Evolutionary conservation across 2,113 vertebrate genomes (phyloP).

Genomic region (Lasiurus borealis): DNA sequence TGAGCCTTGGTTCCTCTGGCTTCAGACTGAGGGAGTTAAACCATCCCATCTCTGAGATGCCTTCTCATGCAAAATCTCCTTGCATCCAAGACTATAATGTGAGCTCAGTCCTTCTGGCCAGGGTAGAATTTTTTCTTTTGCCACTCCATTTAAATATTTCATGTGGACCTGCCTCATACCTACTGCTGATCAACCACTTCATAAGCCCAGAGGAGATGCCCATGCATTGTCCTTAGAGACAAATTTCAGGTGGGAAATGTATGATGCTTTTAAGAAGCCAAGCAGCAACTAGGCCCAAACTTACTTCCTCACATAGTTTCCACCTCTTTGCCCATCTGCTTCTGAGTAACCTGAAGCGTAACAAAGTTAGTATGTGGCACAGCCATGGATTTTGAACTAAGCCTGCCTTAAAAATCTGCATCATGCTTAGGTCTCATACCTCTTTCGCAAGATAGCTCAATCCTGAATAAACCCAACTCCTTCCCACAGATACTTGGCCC

Average conservation of each 20-base stretch:
- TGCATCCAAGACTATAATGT: not conserved
- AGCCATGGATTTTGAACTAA: not conserved
- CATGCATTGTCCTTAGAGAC: not conserved
- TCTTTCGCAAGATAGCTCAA: not conserved
- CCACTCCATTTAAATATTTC: not conserved
- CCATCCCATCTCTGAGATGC: not conserved
- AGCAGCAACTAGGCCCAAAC: not conserved
- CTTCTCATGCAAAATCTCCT: not conserved
- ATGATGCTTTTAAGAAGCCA: conserved; percentile 14
- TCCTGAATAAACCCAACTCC: not conserved
- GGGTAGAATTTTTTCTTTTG: not conserved
- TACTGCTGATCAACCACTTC: not conserved
- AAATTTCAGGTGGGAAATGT: not conserved
- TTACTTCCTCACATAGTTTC: conserved; percentile 48
- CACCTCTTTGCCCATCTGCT: not conserved
- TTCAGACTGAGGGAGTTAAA: not conserved
- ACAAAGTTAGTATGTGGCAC: not conserved
- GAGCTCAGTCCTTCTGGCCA: not conserved
- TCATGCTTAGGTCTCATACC: not conserved
- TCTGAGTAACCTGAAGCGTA: conserved; percentile 12
- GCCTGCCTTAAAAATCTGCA: conserved; percentile 6
- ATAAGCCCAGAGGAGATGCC: not conserved
- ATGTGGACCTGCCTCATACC: not conserved
- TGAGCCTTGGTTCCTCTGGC: not conserved
- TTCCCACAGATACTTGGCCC: conserved; percentile 57